Conservation (phyloP, 2,888 invertebrate genomes). For the Dromius quadrimaculatus region DNA sequence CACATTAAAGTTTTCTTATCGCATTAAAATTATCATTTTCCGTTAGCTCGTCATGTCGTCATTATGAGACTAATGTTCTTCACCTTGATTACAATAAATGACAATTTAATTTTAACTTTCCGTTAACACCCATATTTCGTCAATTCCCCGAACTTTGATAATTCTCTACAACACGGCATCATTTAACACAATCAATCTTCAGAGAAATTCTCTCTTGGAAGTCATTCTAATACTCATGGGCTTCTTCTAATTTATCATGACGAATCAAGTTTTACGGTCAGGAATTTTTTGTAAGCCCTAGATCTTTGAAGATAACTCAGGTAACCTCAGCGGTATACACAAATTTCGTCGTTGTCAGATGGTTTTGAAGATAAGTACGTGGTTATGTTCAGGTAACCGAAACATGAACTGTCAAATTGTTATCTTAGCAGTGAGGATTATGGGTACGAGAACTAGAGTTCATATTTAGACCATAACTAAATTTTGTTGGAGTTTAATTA, state of each 20-base stretch:
- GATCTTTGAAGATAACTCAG: constrained; percentile 17
- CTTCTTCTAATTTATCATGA: constrained; percentile 23
- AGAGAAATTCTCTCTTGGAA: background rate
- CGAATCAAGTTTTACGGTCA: background rate
- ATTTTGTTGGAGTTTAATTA: no score
- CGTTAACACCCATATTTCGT: constrained; percentile 26
- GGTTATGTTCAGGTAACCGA: constrained; percentile 32
- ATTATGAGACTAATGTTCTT: constrained; percentile 18
- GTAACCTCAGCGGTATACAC: constrained; percentile 12
- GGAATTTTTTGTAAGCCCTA: constrained; percentile 21
- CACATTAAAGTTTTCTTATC: constrained; percentile 4
- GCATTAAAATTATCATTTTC: constrained; percentile 8
- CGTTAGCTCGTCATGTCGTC: constrained; percentile 19
- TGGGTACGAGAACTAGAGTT: no score
- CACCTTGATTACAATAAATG: constrained; percentile 38
- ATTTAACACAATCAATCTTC: background rate
- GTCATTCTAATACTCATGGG: background rate
- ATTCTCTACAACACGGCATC: background rate
- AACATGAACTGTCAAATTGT: constrained; percentile 19
- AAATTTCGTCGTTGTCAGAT: constrained; percentile 38
- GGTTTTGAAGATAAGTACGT: constrained; percentile 7
- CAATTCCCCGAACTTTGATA: constrained; percentile 11
- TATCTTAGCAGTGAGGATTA: background rate
- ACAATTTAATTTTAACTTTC: constrained; percentile 44
- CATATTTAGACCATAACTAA: no score